phyloP scores from a whole-genome alignment of 1,140 invertebrate species.

The Zaprionus lachaisei region DNA sequence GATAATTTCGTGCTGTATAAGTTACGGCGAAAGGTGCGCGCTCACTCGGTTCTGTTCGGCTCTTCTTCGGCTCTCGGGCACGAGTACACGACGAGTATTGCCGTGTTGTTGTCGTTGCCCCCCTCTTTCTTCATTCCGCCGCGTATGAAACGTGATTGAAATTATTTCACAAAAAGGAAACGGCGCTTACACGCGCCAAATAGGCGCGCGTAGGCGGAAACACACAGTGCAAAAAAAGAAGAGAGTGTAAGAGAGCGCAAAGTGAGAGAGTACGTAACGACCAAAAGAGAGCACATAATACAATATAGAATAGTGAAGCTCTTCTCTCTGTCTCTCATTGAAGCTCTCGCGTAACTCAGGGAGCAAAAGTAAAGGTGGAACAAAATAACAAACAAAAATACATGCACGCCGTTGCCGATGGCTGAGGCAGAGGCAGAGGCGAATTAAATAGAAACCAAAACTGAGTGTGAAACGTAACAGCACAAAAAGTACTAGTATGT shows the following conservation, averaged over 20 bases:
- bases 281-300: conserved; percentile 2
- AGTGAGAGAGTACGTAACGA: conserved; percentile 6
- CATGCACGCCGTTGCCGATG: conserved; percentile 28
- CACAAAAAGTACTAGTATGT: conserved; percentile 75
- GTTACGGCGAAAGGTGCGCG: conserved; percentile 79
- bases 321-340: conserved; percentile 1
- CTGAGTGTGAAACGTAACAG: conserved; percentile 69
- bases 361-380: conserved; percentile 61
- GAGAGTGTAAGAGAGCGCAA: conserved; percentile 12
- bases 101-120: neutral
- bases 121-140: conserved; percentile 11
- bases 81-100: conserved; percentile 13
- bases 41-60: conserved; percentile 48
- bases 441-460: conserved; percentile 77
- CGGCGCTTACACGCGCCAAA: conserved; percentile 68
- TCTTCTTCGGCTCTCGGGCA: conserved; percentile 28
- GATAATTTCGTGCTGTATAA: conserved; percentile 82
- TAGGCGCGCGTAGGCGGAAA: conserved; percentile 60
- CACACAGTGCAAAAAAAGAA: conserved; percentile 23
- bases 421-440: conserved; percentile 32
- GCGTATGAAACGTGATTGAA: conserved; percentile 73
- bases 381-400: conserved; percentile 77
- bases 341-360: conserved; percentile 59
- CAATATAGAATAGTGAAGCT: conserved; percentile 17
- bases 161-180: conserved; percentile 77